Percentiles rank a stretch among this genome's conserved stretches.
These are phyloP conservation scores for Acronicta leporina DNA, from an alignment of 2,888 invertebrate genomes.

Conservation along the genomic window DNA sequence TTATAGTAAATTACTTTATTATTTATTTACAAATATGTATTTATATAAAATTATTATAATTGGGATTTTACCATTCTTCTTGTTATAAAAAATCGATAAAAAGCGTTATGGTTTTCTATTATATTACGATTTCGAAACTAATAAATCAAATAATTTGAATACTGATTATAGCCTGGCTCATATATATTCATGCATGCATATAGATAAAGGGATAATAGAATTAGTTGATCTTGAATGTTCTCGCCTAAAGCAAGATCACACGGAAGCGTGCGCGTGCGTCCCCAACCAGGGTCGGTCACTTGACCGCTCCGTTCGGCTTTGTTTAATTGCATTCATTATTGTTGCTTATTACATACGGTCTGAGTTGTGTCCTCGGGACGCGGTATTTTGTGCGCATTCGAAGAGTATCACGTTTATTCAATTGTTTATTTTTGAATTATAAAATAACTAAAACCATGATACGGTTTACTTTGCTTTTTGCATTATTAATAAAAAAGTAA, in stretches of 20 bases:
- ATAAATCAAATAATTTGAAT: conserved; percentile 25
- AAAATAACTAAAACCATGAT: neutral
- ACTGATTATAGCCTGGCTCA: conserved; percentile 19
- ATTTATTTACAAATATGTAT: conserved; percentile 23
- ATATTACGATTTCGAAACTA: no score
- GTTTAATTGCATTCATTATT: conserved; percentile 55
- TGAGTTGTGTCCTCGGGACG: conserved; percentile 31
- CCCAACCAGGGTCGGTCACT: conserved; percentile 65
- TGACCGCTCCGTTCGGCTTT: conserved; percentile 57
- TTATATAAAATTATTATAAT: conserved; percentile 15
- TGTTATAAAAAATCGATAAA: no score
- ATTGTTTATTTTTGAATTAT: conserved; percentile 2
- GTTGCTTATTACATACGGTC: conserved; percentile 41
- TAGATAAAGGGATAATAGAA: conserved; percentile 64
- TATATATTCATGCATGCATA: conserved; percentile 41
- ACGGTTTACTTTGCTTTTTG: no score
- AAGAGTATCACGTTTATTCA: conserved; percentile 1
- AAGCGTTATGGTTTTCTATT: no score
- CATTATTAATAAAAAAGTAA: no score
- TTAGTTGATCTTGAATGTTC: conserved; percentile 57
- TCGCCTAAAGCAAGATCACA: conserved; percentile 59
- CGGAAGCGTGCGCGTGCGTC: conserved; percentile 69
- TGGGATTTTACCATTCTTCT: conserved; percentile 9
- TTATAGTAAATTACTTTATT: conserved; percentile 19
- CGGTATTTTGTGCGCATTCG: conserved; percentile 15